Evolutionary conservation across 35 echinoderm and acorn worm genomes (phyloP).

Genomic region (Apostichopus parvimensis): DNA sequence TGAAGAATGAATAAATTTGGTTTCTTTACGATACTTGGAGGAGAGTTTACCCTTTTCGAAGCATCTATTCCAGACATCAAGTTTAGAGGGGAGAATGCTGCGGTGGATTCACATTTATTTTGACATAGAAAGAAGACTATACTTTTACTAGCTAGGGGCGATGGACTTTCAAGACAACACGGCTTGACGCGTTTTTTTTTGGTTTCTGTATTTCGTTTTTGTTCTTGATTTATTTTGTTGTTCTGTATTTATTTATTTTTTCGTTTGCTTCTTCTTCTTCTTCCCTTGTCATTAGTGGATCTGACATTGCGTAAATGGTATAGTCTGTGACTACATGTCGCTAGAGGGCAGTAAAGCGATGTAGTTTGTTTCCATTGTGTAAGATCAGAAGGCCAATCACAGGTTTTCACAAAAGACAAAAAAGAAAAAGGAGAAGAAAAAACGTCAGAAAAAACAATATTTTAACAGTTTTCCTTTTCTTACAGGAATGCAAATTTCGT

Average conservation of each 20-base stretch:
- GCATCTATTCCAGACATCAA: background rate
- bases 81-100: background rate
- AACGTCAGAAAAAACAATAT: too few species aligned
- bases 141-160: background rate
- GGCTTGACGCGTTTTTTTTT: background rate
- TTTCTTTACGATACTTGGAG: background rate
- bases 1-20: background rate
- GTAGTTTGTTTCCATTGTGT: background rate
- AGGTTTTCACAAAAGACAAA: background rate
- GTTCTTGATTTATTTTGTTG: background rate
- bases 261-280: background rate
- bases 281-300: background rate
- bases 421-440: background rate
- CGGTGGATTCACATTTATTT: background rate
- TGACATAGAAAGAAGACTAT: constrained; percentile 1
- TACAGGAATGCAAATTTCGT: too few species aligned
- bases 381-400: background rate
- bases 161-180: background rate
- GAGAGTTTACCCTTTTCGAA: background rate
- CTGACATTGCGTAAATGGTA: background rate
- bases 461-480: too few species aligned
- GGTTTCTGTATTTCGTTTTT: too few species aligned
- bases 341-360: constrained; percentile 1
- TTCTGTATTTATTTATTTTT: background rate
- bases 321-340: background rate